Percentiles rank a stretch among this genome's conserved stretches.
Evolutionary conservation across 2,113 vertebrate species (phyloP).

Genomic region (Rafetus swinhoei): DNA sequence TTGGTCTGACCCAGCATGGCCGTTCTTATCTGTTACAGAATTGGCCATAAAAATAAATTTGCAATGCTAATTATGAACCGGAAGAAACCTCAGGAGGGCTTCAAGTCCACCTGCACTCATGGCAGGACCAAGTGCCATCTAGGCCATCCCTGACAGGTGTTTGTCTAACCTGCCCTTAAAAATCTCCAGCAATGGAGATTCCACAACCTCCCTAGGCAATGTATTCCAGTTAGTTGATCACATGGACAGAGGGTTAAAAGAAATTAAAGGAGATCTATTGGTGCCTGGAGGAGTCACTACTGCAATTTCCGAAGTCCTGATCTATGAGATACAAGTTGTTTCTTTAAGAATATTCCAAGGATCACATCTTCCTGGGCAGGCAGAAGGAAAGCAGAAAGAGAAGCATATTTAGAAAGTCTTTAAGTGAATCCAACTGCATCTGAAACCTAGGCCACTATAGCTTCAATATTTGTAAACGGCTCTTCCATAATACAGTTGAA

Average conservation of each 20-base stretch:
- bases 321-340: not conserved
- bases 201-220: too few species aligned
- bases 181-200: too few species aligned
- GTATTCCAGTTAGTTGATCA: not conserved
- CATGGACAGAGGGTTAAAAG: not conserved
- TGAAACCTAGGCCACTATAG: not conserved
- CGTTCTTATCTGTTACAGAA: too few species aligned
- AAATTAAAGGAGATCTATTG: not conserved
- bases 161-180: too few species aligned
- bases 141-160: too few species aligned
- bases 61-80: fast-evolving
- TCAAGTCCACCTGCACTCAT: too few species aligned
- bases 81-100: too few species aligned
- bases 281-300: not conserved
- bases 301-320: not conserved
- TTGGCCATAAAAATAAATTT: not conserved
- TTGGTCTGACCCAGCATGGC: too few species aligned
- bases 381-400: not conserved
- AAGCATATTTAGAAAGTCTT: not conserved
- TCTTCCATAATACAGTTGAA: fast-evolving
- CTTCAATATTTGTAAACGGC: not conserved
- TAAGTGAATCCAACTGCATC: not conserved
- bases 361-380: fast-evolving
- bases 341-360: constrained; percentile 33
- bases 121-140: too few species aligned